A percentile compares a stretch with the other conserved stretches of the same genome.
Conservation (phyloP, 1,140 invertebrate species). For the Pemphigus obesinymphae region DNA sequence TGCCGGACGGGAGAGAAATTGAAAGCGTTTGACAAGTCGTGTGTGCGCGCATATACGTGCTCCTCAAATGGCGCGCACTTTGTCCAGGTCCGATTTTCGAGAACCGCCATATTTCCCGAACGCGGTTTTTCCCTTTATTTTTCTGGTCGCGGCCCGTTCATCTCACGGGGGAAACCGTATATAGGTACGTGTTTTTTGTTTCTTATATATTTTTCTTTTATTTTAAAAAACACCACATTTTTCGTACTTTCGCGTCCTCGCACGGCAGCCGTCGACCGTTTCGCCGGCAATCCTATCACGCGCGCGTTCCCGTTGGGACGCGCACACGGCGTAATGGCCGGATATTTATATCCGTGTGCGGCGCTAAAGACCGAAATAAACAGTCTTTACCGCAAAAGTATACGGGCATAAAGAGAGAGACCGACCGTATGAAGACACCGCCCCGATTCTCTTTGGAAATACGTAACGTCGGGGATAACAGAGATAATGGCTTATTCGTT, state of each 20-base stretch:
- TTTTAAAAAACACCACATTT: neutral
- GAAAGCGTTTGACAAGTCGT: slow-evolving; percentile 1
- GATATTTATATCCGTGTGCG: too few relatives aligned
- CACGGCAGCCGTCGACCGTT: too few relatives aligned
- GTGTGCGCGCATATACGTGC: neutral
- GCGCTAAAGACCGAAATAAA: too few relatives aligned
- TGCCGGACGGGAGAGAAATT: neutral
- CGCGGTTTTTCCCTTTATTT: neutral
- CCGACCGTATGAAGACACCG: too few relatives aligned
- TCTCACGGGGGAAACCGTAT: neutral
- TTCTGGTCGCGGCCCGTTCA: neutral
- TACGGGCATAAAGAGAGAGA: too few relatives aligned
- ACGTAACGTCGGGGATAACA: too few relatives aligned
- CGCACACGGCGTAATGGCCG: too few relatives aligned
- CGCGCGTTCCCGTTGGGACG: neutral
- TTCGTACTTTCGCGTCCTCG: neutral
- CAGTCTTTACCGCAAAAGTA: too few relatives aligned
- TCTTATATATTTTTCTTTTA: neutral
- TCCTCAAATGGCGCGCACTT: neutral
- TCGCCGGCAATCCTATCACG: neutral
- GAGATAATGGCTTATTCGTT: too few relatives aligned
- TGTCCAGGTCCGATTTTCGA: neutral
- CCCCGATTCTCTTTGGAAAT: too few relatives aligned
- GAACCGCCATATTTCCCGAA: neutral
- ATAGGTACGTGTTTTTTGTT: neutral